phyloP scores from a whole-genome alignment of 2,797 vertebrate genomes.

The Melanotaenia trifasciata region DNA sequence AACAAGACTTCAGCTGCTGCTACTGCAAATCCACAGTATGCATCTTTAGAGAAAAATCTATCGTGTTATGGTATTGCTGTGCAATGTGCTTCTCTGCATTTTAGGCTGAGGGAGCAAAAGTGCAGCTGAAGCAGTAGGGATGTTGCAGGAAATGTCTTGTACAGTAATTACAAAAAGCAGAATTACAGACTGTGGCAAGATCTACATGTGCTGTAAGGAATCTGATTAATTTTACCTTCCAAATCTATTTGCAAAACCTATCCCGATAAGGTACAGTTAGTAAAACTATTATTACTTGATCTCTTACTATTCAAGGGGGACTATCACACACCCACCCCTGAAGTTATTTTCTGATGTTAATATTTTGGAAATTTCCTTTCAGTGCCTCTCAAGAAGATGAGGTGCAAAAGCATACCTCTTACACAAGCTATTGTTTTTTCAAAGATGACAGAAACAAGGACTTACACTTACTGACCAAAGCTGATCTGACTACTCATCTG shows the following conservation, averaged over 20 bases:
- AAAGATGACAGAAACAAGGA: too few species aligned
- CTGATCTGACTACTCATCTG: too few species aligned
- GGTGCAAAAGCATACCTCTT: too few species aligned
- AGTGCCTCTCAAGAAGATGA: too few species aligned
- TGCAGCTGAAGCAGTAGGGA: slow-evolving; percentile 6
- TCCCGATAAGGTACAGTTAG: neutral
- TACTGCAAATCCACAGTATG: neutral
- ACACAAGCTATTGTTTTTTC: too few species aligned
- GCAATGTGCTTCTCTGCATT: neutral
- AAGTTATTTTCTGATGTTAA: too few species aligned
- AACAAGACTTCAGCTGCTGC: slow-evolving; percentile 14
- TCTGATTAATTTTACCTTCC: slow-evolving; percentile 22
- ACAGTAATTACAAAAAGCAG: slow-evolving; percentile 37
- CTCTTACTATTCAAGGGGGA: too few species aligned
- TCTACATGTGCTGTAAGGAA: slow-evolving; percentile 26
- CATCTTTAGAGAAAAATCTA: neutral
- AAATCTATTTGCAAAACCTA: slow-evolving; percentile 16
- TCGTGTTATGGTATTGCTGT: slow-evolving; percentile 3
- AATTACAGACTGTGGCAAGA: slow-evolving; percentile 21
- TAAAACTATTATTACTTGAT: too few species aligned
- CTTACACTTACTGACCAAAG: too few species aligned
- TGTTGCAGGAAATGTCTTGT: slow-evolving; percentile 21
- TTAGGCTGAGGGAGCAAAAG: slow-evolving; percentile 1
- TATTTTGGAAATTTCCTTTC: too few species aligned
- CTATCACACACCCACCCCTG: too few species aligned